phyloP scores from a whole-genome alignment of 2,888 invertebrate species.

The Mythimna loreyi region DNA sequence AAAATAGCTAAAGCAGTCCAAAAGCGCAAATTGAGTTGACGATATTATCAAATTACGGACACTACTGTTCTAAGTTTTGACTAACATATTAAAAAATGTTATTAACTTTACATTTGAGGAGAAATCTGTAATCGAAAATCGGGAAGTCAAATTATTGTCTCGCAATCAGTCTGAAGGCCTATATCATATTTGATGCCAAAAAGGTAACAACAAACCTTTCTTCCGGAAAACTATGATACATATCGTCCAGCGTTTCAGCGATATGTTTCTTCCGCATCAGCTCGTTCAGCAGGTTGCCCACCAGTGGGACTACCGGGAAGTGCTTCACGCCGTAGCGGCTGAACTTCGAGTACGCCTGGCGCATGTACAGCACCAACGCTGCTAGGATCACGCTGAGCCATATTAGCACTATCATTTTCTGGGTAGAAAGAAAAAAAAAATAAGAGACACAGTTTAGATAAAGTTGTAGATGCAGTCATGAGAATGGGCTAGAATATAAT shows the following conservation, averaged over 20 bases:
- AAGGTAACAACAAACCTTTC: slow-evolving; percentile 65
- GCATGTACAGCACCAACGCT: slow-evolving; percentile 62
- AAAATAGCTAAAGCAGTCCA: not conserved
- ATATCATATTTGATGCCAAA: not conserved
- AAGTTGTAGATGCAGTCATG: not conserved
- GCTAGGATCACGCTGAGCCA: slow-evolving; percentile 64
- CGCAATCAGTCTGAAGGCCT: not conserved
- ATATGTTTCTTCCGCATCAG: slow-evolving; percentile 60
- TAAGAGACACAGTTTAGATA: not conserved
- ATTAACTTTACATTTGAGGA: no score
- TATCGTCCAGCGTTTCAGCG: slow-evolving; percentile 50
- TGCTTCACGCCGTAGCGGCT: slow-evolving; percentile 69
- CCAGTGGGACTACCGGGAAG: slow-evolving; percentile 60
- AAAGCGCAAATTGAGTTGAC: not conserved
- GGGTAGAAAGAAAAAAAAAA: not conserved
- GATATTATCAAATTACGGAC: not conserved
- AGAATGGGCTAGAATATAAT: no score
- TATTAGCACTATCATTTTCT: slow-evolving; percentile 43
- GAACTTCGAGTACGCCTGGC: slow-evolving; percentile 66
- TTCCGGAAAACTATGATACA: slow-evolving; percentile 68
- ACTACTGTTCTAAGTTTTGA: no score
- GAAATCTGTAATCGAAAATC: no score
- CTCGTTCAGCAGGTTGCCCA: slow-evolving; percentile 67
- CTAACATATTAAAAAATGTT: no score
- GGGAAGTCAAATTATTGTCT: not conserved